Evolutionary conservation across 2,113 vertebrate species (phyloP).

Genomic region (Sapajus apella): DNA sequence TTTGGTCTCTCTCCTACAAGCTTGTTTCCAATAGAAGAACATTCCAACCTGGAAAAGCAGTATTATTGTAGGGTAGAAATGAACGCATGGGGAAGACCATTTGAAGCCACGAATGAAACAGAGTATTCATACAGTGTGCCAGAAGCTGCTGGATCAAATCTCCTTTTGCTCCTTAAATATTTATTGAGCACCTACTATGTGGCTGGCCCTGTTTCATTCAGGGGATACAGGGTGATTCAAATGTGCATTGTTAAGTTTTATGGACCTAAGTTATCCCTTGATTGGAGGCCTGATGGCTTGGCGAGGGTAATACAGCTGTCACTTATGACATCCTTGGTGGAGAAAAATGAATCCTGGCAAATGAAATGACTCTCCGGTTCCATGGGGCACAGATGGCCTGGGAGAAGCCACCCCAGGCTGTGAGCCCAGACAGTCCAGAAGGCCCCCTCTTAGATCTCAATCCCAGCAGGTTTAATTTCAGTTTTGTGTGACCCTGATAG

Average conservation of each 20-base stretch:
- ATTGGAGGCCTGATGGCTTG: not conserved
- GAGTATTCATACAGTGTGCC: not conserved
- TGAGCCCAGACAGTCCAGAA: not conserved
- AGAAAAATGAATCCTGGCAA: not conserved
- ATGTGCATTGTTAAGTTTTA: not conserved
- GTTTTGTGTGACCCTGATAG: slow-evolving; percentile 56
- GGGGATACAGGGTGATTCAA: not conserved
- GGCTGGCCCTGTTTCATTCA: not conserved
- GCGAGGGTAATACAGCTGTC: not conserved
- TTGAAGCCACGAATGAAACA: not conserved
- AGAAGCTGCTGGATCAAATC: not conserved
- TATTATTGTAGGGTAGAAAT: not conserved
- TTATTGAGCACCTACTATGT: not conserved
- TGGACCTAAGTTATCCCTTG: not conserved
- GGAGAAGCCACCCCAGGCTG: not conserved
- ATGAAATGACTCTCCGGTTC: not conserved
- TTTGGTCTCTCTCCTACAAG: not conserved
- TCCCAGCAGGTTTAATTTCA: slow-evolving; percentile 69
- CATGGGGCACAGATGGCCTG: fast-evolving
- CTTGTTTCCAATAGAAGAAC: not conserved
- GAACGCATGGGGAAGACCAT: not conserved
- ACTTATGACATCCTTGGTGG: not conserved
- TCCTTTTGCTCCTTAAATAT: not conserved
- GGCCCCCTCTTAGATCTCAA: not conserved
- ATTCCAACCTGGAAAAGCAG: not conserved